phyloP scores from a whole-genome alignment of 2,113 vertebrate species.

The Tyrannus savana region DNA sequence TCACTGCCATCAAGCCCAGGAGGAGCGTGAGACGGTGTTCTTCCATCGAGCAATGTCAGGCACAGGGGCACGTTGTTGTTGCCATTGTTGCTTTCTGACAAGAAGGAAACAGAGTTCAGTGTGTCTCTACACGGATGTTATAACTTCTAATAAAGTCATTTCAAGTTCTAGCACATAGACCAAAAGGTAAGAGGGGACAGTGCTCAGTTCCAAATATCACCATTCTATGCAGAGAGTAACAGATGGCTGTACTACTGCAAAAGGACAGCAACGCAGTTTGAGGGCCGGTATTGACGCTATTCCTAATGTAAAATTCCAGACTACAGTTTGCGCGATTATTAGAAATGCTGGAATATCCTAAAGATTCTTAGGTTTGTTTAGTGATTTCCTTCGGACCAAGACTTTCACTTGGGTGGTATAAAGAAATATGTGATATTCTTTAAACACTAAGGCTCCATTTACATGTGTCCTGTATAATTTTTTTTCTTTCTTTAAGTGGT shows the following conservation, averaged over 20 bases:
- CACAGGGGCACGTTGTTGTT: background rate
- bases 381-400: background rate
- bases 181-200: background rate
- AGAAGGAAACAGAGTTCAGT: conserved; percentile 4
- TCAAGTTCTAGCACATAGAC: background rate
- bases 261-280: background rate
- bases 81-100: background rate
- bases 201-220: background rate
- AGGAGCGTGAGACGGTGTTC: background rate
- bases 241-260: background rate
- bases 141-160: background rate
- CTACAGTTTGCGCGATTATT: background rate
- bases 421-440: background rate
- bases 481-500: background rate
- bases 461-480: background rate
- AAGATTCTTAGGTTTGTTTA: background rate
- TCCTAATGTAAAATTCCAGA: background rate
- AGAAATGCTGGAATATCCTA: background rate
- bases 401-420: background rate
- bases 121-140: background rate
- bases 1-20: background rate
- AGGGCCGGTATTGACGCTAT: background rate
- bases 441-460: background rate
- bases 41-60: background rate
- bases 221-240: background rate